Evolutionary conservation across 1,140 invertebrate genomes (phyloP), one percentile per base, ranked within the genome.

Genomic region (Lepidotrigona ventralis): DNA sequence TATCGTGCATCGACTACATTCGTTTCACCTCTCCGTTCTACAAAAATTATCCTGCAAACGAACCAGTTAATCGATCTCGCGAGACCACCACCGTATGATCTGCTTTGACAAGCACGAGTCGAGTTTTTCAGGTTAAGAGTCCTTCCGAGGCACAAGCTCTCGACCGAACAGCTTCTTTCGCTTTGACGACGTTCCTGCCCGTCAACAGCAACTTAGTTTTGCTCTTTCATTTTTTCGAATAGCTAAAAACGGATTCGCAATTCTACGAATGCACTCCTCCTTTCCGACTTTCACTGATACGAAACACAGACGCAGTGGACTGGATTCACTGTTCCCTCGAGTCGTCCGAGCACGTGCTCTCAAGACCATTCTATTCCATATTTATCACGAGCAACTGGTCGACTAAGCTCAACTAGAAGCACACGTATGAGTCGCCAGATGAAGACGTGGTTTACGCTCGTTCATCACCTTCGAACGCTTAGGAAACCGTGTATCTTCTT

Each of bases 371-470:
- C 66, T 58, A 51, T 71, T n/a, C 58, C 60, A 64, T 88, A 89
- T 89, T 89, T 89, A 89, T 89, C 72, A 68, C 66, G 66, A 46
- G 74, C 88, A 87, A 87, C 88, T 89, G 88, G 85, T 81, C 33
- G 23, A 33, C 64, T 84, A 85, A 81, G 79, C 79, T 75, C 60
- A 60, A 12, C 64, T 73, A 54, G 58, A 39, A 17, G 69, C 73
- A 56, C 83, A 64, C 60, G 33, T 68, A 51, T 15, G 63, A 79
- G 58, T 39, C 29, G 17, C 26, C 39, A 12, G 54, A 51, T 15
- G 26, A 21, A 46, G 2, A 12, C 53, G 46, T 46, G 23, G 39
- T 63, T 51, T 26, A 21, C 56, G 78, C 85, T 84, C 85, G 86
- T 84, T 54, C 68, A 51, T n/a, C 77, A 77, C 68, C 54, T 77